Evolutionary conservation across 2,113 vertebrate genomes (phyloP).

Genomic region (Callopanchax toddi): DNA sequence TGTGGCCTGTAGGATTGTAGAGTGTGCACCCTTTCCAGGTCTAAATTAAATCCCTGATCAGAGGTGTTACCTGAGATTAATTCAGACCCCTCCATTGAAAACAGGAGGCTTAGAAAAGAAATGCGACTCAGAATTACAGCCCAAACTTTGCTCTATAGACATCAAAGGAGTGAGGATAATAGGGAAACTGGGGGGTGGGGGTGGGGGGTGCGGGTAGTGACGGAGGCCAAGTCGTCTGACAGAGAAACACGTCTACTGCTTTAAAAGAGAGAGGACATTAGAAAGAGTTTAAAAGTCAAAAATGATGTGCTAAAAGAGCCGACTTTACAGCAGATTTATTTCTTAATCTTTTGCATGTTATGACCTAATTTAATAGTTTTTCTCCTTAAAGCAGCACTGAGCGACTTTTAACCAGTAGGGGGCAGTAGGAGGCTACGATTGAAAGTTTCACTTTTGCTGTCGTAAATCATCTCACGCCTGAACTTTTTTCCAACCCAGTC

Average conservation of each 20-base stretch:
- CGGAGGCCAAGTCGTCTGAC: slow-evolving; percentile 36
- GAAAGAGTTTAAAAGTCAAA: too few relatives aligned
- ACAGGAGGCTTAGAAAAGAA: slow-evolving; percentile 37
- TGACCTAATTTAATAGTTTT: too few relatives aligned
- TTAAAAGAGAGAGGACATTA: too few relatives aligned
- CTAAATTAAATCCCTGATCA: slow-evolving; percentile 76
- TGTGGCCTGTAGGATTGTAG: slow-evolving; percentile 56
- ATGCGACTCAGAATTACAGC: slow-evolving; percentile 36
- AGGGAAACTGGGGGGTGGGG: slow-evolving; percentile 27
- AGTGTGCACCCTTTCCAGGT: slow-evolving; percentile 53
- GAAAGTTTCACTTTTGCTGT: too few relatives aligned
- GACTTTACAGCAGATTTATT: too few relatives aligned
- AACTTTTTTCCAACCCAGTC: too few relatives aligned
- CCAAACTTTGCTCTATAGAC: slow-evolving; percentile 22
- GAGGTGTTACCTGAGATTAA: slow-evolving; percentile 73
- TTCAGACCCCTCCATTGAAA: slow-evolving; percentile 52
- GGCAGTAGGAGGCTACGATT: too few relatives aligned
- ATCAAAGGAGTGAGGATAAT: slow-evolving; percentile 48
- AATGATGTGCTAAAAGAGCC: too few relatives aligned
- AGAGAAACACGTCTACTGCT: slow-evolving; percentile 27
- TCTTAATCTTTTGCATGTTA: too few relatives aligned
- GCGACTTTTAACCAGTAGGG: too few relatives aligned
- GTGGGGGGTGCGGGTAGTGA: slow-evolving; percentile 55
- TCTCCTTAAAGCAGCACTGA: too few relatives aligned
- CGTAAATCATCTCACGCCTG: too few relatives aligned